Base-by-base conservation (phyloP, 2,113 vertebrate species). In the Morone chrysops region DNA sequence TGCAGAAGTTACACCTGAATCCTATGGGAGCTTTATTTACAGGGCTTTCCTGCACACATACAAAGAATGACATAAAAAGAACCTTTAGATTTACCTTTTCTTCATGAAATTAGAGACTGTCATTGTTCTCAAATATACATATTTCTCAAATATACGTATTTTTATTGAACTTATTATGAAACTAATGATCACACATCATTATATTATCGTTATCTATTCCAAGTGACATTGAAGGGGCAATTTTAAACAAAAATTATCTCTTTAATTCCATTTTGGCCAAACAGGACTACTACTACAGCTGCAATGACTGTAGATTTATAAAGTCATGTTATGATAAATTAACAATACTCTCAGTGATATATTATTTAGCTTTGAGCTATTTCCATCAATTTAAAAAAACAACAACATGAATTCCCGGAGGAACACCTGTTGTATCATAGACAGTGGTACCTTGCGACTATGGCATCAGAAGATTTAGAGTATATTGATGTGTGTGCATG, bases 1-100 rank as follows among this genome's bases (percentile, higher is more conserved):
- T 95, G 0, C 98, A 99, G 94, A 99, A 99, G 86, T 99, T 99
- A 92, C 98, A 99, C 74, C 97, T 96, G 95, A 98, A 99, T 86
- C 98, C 98, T 81, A 99, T 94, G 18, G 95, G 94, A 38, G 92
- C 51, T 77, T 92, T 94, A 67, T 89, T 90, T 59, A 70, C 22
- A 56, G 70, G 85, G 71, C 36, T 87, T 76, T 94, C 94, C 87
- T 92, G 80, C 87, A 85, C 11, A 83, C 9, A 71, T 53, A 75
- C 56, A 59, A 57, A 65, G 1, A 70, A 53, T 10, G 0, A 31
- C 0, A 61, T 25, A 54, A 57, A 0, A 62, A 41, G 4, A 2
- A 84, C 25, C 25, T 25, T 25, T 25, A 60, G n/a, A 36, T 59
- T 76, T 57, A 38, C 57, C 14, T 41, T 65, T 65, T 72, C 14